Conservation (phyloP, 2,113 vertebrate species). For the Sylvilagus bachmani region DNA sequence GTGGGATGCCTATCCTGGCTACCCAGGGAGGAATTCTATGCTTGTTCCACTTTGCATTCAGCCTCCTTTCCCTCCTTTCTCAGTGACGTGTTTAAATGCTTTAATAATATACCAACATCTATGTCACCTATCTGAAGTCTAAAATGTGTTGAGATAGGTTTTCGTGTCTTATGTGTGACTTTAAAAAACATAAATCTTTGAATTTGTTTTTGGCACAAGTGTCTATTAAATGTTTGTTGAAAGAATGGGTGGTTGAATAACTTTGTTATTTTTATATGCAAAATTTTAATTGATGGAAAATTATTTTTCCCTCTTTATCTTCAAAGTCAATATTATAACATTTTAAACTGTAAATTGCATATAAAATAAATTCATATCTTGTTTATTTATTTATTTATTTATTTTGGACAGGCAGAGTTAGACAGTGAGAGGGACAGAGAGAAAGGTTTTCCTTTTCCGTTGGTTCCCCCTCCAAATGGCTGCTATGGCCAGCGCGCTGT, state of each 20-base stretch:
- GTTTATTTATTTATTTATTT: too few species aligned
- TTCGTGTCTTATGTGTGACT: neutral
- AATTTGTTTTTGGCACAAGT: neutral
- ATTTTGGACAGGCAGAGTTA: too few species aligned
- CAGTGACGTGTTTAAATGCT: neutral
- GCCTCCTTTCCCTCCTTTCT: neutral
- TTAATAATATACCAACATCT: neutral
- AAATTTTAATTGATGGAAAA: conserved; percentile 1
- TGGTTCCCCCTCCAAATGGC: too few species aligned
- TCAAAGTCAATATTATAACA: neutral
- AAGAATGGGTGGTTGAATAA: neutral
- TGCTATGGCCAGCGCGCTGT: too few species aligned
- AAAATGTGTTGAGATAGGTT: neutral
- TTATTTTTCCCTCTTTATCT: neutral
- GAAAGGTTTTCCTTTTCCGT: too few species aligned
- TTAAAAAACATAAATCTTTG: neutral
- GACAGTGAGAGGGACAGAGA: too few species aligned
- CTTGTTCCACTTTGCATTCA: neutral
- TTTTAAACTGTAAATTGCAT: neutral
- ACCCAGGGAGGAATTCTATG: neutral
- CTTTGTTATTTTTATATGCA: conserved; percentile 26
- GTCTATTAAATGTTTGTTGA: conserved; percentile 33
- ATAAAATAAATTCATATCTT: neutral
- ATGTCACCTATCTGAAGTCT: neutral
- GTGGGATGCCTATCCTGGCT: neutral